Conservation (phyloP, 2,888 invertebrate genomes). For the Dendrolimus pini region DNA sequence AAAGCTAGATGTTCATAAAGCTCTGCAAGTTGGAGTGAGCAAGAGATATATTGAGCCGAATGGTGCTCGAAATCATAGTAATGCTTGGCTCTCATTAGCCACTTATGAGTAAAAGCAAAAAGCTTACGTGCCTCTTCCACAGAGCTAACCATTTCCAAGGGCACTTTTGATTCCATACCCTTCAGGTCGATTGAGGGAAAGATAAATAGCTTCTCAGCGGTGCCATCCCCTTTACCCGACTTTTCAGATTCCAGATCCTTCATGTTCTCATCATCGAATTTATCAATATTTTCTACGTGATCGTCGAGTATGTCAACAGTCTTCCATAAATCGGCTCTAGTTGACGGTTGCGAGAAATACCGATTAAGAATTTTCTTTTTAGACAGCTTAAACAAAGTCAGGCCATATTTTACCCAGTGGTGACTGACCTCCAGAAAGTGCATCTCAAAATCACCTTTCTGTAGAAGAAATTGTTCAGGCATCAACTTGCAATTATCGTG, state of each 20-base stretch:
- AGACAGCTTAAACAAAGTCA: constrained; percentile 75
- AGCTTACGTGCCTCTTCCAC: constrained; percentile 69
- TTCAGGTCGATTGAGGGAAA: constrained; percentile 54
- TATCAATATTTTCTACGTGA: constrained; percentile 22
- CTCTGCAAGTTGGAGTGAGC: constrained; percentile 78
- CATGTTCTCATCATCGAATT: constrained; percentile 44
- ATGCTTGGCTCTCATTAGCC: constrained; percentile 76
- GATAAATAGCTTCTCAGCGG: constrained; percentile 35
- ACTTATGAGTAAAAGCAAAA: constrained; percentile 75
- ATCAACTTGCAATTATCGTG: constrained; percentile 69
- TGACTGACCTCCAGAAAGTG: constrained; percentile 72
- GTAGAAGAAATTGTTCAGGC: constrained; percentile 56
- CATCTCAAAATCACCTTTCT: constrained; percentile 58
- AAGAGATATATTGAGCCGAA: constrained; percentile 76
- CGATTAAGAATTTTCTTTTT: constrained; percentile 61
- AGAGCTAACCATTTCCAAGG: constrained; percentile 35
- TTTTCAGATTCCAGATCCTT: constrained; percentile 54
- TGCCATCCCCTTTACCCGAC: constrained; percentile 44
- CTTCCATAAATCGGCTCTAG: constrained; percentile 53
- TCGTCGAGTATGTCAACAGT: constrained; percentile 44
- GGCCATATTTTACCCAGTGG: constrained; percentile 78
- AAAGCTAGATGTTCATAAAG: constrained; percentile 81
- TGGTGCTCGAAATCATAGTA: constrained; percentile 77
- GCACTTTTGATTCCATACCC: constrained; percentile 51
- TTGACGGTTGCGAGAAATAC: constrained; percentile 49